Evolutionary conservation across 2,797 vertebrate genomes (phyloP).

Genomic region (Rhabdomys pumilio): DNA sequence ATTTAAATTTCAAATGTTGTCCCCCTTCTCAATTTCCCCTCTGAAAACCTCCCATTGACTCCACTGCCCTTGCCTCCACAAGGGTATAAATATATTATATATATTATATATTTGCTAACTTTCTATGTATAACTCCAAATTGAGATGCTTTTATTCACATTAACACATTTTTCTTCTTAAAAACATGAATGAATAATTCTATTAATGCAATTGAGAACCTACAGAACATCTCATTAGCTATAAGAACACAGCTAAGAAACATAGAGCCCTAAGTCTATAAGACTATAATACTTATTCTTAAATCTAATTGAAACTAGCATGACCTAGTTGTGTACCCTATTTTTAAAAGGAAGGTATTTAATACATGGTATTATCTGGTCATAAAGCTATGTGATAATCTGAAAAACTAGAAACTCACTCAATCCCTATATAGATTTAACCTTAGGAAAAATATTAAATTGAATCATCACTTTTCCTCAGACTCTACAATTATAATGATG

Average conservation of each 20-base stretch:
- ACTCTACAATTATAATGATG: background rate
- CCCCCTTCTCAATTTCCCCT: too few relatives aligned
- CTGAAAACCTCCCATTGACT: too few relatives aligned
- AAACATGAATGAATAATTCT: background rate
- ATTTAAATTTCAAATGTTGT: too few relatives aligned
- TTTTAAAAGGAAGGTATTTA: background rate
- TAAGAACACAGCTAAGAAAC: background rate
- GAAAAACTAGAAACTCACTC: background rate
- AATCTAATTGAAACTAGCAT: background rate
- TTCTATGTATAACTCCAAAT: background rate
- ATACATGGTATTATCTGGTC: background rate
- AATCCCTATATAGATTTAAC: slow-evolving; percentile 3
- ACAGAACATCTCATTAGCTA: background rate
- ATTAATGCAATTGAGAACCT: background rate
- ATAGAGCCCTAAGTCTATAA: background rate
- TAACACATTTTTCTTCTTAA: background rate
- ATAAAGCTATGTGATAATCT: background rate
- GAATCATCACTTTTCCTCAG: background rate
- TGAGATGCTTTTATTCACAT: background rate
- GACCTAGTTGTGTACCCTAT: background rate
- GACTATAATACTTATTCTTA: background rate
- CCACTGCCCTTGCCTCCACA: too few relatives aligned
- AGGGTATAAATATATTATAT: too few relatives aligned
- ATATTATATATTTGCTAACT: background rate
- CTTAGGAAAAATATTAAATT: background rate